Evolutionary conservation across 2,888 invertebrate genomes (phyloP).

Genomic region (Altica lythri): DNA sequence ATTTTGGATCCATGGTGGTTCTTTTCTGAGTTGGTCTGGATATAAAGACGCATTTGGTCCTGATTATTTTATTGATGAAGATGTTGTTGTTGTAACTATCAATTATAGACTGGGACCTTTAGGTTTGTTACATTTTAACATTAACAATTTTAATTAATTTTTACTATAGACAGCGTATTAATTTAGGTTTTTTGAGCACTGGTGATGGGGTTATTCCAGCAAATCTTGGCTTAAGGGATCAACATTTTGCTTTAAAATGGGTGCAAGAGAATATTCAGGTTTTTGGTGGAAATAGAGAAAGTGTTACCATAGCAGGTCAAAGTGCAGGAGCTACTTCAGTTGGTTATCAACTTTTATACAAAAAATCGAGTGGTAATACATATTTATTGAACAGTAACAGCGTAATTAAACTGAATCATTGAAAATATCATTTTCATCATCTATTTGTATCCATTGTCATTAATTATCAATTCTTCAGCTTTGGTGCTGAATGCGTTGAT

Average conservation of each 20-base stretch:
- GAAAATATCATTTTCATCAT: not conserved
- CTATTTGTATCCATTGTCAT: not conserved
- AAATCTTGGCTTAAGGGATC: conserved; percentile 4
- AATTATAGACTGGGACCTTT: not conserved
- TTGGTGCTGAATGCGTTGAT: too few relatives aligned
- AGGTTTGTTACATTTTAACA: too few relatives aligned
- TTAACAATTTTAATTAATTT: too few relatives aligned
- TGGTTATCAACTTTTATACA: conserved; percentile 5
- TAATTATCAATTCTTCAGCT: too few relatives aligned
- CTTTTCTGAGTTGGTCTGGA: not conserved
- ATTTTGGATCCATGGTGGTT: not conserved
- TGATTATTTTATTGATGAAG: not conserved
- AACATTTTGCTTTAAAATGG: conserved; percentile 1
- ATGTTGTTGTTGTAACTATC: not conserved
- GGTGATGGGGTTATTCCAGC: not conserved
- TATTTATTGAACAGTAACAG: not conserved
- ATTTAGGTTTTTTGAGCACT: not conserved
- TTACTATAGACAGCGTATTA: too few relatives aligned
- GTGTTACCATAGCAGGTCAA: conserved; percentile 3
- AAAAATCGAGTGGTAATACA: not conserved
- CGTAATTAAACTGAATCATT: not conserved
- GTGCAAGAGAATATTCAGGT: not conserved
- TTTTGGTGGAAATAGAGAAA: not conserved
- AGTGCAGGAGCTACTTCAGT: conserved; percentile 4
- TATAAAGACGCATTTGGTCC: not conserved